phyloP scores from a whole-genome alignment of 2,888 invertebrate species.

The Eilema caniola region DNA sequence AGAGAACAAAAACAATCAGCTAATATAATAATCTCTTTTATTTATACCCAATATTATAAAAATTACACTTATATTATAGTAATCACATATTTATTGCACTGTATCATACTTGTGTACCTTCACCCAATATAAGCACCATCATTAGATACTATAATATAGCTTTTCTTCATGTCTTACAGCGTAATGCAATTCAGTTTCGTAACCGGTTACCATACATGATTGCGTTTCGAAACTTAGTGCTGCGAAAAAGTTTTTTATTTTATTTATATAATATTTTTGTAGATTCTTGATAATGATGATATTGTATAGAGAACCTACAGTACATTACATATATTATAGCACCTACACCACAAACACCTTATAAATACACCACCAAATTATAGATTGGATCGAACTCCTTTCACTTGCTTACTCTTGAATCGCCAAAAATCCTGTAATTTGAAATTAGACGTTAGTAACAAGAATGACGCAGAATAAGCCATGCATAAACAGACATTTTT shows the following conservation, averaged over 20 bases:
- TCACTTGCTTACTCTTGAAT: slow-evolving; percentile 7
- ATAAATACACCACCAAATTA: background rate
- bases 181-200: too few relatives aligned
- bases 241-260: background rate
- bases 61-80: too few relatives aligned
- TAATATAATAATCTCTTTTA: slow-evolving; percentile 1
- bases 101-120: background rate
- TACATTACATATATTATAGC: background rate
- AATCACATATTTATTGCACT: background rate
- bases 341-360: background rate
- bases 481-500: too few relatives aligned
- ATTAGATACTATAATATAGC: background rate
- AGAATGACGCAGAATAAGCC: background rate
- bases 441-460: background rate
- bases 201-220: too few relatives aligned
- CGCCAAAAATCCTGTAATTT: slow-evolving; percentile 8
- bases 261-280: background rate
- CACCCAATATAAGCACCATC: background rate
- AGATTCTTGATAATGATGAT: too few relatives aligned
- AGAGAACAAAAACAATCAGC: background rate
- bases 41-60: background rate
- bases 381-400: slow-evolving; percentile 13
- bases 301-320: too few relatives aligned
- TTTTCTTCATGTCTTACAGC: too few relatives aligned
- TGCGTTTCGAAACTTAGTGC: too few relatives aligned